Percentiles rank a stretch among this genome's conserved stretches.
phyloP scores from a whole-genome alignment of 1,140 invertebrate genomes.

The Procambarus clarkii region DNA sequence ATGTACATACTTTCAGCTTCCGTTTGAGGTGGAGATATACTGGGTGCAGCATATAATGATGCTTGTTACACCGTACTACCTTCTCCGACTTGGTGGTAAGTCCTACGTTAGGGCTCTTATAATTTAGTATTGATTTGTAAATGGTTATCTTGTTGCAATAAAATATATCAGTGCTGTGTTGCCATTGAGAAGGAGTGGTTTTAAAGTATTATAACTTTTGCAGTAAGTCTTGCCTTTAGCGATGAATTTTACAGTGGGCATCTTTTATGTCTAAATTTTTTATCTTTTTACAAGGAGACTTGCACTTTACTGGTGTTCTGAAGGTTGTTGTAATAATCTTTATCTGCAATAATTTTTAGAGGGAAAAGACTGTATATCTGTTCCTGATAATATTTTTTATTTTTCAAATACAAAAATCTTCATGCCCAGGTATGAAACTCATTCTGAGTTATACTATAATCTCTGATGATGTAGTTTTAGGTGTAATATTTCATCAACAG shows the following conservation, averaged over 20 bases:
- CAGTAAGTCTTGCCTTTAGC: background rate
- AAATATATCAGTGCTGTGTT: background rate
- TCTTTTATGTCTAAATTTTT: too few species aligned
- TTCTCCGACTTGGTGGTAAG: slow-evolving; percentile 89
- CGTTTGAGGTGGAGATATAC: slow-evolving; percentile 92
- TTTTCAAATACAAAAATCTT: too few species aligned
- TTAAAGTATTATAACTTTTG: background rate
- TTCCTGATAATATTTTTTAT: too few species aligned
- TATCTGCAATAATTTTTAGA: too few species aligned
- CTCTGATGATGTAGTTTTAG: too few species aligned
- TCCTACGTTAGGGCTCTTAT: background rate
- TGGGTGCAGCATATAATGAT: slow-evolving; percentile 96
- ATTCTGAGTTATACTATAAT: too few species aligned
- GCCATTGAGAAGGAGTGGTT: background rate
- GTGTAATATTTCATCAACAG: too few species aligned
- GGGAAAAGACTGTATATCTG: too few species aligned
- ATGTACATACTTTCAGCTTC: slow-evolving; percentile 81
- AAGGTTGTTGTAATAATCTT: too few species aligned
- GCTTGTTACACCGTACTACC: slow-evolving; percentile 93
- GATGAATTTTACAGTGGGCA: background rate
- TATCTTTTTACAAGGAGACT: too few species aligned
- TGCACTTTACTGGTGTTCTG: too few species aligned
- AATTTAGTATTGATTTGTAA: background rate
- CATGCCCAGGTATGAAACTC: too few species aligned
- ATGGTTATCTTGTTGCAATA: background rate